Evolutionary conservation across 2,888 invertebrate genomes (phyloP).

Genomic region (Stomorhina lunata): DNA sequence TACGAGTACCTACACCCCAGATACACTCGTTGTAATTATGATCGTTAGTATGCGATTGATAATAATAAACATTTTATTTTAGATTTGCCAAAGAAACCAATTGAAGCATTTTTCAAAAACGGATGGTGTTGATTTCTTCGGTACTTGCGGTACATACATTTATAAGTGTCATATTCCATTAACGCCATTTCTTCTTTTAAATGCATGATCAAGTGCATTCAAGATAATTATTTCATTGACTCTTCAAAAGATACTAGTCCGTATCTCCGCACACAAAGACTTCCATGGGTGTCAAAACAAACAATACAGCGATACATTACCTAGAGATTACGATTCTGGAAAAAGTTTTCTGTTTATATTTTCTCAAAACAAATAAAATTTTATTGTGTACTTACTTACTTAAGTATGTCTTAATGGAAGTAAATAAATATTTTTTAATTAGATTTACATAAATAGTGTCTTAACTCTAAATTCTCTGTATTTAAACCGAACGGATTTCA

Average conservation of each 20-base stretch:
- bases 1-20: background rate
- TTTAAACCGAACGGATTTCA: too few species aligned
- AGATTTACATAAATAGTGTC: too few species aligned
- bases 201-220: background rate
- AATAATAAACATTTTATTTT: background rate
- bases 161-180: background rate
- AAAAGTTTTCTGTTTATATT: background rate
- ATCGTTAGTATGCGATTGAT: background rate
- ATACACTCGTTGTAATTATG: background rate
- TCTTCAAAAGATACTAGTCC: background rate
- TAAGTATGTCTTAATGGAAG: too few species aligned
- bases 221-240: slow-evolving; percentile 16
- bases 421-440: too few species aligned
- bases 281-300: slow-evolving; percentile 11
- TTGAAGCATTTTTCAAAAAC: too few species aligned
- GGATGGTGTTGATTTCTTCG: too few species aligned
- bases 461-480: too few species aligned
- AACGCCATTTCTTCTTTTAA: background rate
- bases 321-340: background rate
- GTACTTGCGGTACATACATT: too few species aligned
- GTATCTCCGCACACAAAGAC: background rate
- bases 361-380: background rate
- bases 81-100: too few species aligned
- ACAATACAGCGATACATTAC: background rate
- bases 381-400: too few species aligned